phyloP scores from a whole-genome alignment of 2,113 vertebrate species.

The Dunckerocampus dactyliophorus region DNA sequence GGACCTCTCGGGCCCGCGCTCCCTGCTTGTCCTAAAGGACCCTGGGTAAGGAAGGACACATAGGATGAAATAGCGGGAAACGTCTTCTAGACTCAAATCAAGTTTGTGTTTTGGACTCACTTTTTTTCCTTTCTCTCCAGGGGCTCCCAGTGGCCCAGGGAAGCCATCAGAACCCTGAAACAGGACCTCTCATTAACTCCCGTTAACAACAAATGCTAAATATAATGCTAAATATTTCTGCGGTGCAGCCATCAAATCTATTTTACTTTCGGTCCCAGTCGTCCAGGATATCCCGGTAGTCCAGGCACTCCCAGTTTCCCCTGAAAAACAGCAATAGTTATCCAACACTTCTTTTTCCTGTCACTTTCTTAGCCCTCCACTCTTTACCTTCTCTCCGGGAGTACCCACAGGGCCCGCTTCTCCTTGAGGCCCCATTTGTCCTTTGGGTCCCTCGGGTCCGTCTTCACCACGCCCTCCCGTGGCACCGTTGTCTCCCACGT shows the following conservation, averaged over 20 bases:
- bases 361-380: background rate
- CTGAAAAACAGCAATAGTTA: conserved; percentile 56
- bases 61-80: background rate
- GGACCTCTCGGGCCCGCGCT: conserved; percentile 87
- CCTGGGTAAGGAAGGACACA: conserved; percentile 66
- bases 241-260: background rate
- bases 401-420: conserved; percentile 80
- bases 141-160: conserved; percentile 79
- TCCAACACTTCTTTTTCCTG: background rate
- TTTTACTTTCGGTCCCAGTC: conserved; percentile 88
- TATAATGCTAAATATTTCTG: background rate
- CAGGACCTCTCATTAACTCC: conserved; percentile 11
- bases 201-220: background rate
- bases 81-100: background rate
- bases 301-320: conserved; percentile 95
- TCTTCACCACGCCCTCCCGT: conserved; percentile 86
- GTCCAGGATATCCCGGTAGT: conserved; percentile 88
- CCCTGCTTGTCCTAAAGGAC: conserved; percentile 86
- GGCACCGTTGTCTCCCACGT: conserved; percentile 84
- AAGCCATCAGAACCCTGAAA: conserved; percentile 87
- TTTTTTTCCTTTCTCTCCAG: conserved; percentile 90
- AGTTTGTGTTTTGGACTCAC: conserved; percentile 62
- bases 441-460: conserved; percentile 91
- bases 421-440: conserved; percentile 83
- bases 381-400: conserved; percentile 86